Percentiles rank a stretch among this genome's conserved stretches.
Evolutionary conservation across 64 coral and sea anemone genomes (phyloP).

Genomic region (Acropora tenuis): DNA sequence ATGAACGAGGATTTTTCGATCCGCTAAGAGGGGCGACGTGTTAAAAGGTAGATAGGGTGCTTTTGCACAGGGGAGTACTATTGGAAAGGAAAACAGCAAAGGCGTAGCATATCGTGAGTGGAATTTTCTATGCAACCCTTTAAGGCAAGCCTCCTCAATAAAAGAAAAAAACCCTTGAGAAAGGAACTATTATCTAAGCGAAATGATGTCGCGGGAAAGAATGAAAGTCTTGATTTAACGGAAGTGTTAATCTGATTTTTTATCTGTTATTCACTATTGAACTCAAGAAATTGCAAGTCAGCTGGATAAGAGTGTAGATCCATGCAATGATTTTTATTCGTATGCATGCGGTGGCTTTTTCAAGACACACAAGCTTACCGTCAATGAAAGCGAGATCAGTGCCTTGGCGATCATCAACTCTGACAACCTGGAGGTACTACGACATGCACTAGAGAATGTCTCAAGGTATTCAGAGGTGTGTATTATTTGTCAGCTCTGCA

Average conservation of each 20-base stretch:
- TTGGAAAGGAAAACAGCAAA: too few relatives aligned
- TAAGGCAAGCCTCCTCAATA: too few relatives aligned
- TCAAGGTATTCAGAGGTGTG: constrained; percentile 31
- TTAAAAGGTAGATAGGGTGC: too few relatives aligned
- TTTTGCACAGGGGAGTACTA: too few relatives aligned
- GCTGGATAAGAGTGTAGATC: constrained; percentile 60
- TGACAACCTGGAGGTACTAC: constrained; percentile 27
- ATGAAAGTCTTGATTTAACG: too few relatives aligned
- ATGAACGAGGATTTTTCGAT: too few relatives aligned
- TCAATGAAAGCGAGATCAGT: not conserved
- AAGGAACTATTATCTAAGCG: not conserved
- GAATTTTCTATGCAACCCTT: too few relatives aligned
- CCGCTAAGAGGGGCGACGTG: too few relatives aligned
- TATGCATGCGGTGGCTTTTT: constrained; percentile 78
- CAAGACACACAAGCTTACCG: constrained; percentile 20
- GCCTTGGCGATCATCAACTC: not conserved
- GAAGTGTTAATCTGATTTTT: not conserved
- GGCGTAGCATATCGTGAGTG: too few relatives aligned
- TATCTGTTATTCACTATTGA: not conserved
- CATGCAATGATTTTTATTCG: constrained; percentile 73
- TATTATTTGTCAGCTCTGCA: too few relatives aligned
- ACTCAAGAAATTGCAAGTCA: constrained; percentile 28
- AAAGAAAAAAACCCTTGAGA: too few relatives aligned
- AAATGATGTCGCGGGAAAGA: not conserved
- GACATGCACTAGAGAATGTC: constrained; percentile 1